Base-by-base conservation (phyloP, 2,113 vertebrate genomes). In the Echinops telfairi region DNA sequence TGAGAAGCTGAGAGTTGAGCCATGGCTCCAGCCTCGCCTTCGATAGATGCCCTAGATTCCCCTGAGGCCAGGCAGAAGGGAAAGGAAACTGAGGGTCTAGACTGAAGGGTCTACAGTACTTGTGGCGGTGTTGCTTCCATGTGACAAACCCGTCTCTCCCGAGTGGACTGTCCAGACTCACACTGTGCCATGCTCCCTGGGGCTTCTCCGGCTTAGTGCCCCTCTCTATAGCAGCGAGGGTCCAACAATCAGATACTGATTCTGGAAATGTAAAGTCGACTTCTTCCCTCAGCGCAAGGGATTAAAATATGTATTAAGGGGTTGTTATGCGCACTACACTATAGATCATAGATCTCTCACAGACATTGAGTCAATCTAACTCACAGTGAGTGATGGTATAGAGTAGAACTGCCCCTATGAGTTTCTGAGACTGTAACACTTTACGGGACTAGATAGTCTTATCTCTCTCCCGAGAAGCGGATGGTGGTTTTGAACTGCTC, bases 271-370 rank as follows among this genome's bases (percentile, higher is more conserved):
- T 80, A 87, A 31, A 81, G 57, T 88, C 89, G 94, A 25, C n/a
- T 16, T 88, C 23, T 78, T 87, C 93, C 85, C 62, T 80, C 53
- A 77, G n/a, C 58, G 29, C 6, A n/a, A 38, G 66, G 58, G 87
- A 91, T 73, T 87, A 95, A 87, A 83, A 40, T 40, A 91, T 91
- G 33, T 77, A 77, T 77, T 80, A 84, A 53, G 58, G 89, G 58
- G 47, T 86, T 91, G 10, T 53, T 53, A 77, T 53, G 3, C 60
- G 60, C 27, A 73, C 29, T 29, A 68, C 36, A 87, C 40, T 82
- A 33, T 36, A 87, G 64, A 53, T 53, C 12, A 53, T 11, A 6
- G 47, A 53, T 53, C 47, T 53, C 47, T 53, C 47, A 10, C 47
- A 53, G 47, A 53, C 10, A 53, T 11, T 53, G 47, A 53, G 47